Evolutionary conservation across 2,113 vertebrate species (phyloP).

Genomic region (Neomonachus schauinslandi): DNA sequence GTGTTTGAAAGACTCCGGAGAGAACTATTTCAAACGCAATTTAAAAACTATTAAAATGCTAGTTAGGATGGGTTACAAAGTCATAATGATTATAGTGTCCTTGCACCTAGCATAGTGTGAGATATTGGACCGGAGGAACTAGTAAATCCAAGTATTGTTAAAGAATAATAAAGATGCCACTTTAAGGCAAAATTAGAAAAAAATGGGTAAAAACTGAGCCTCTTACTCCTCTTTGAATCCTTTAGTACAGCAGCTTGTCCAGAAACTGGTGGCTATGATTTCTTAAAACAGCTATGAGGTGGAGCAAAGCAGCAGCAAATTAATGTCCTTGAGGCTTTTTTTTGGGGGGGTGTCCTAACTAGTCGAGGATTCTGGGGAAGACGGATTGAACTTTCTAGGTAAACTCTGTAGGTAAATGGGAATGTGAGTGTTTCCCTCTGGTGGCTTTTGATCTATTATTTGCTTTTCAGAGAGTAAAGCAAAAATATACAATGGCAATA

Average conservation of each 20-base stretch:
- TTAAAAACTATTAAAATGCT: constrained; percentile 2
- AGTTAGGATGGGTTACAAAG: not conserved
- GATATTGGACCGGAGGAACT: not conserved
- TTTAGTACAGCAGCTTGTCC: not conserved
- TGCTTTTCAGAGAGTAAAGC: not conserved
- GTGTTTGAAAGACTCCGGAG: not conserved
- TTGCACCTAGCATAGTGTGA: not conserved
- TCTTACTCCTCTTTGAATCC: not conserved
- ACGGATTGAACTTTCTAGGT: not conserved
- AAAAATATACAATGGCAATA: not conserved
- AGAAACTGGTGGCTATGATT: not conserved
- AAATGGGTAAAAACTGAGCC: not conserved
- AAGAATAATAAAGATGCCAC: not conserved
- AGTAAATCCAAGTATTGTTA: not conserved
- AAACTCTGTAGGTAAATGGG: not conserved
- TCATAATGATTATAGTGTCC: not conserved
- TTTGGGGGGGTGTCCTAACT: not conserved
- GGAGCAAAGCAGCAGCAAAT: not conserved
- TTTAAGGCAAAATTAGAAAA: not conserved
- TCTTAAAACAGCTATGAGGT: not conserved
- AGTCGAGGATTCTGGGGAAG: not conserved
- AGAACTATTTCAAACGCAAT: not conserved
- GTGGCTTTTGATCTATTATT: not conserved
- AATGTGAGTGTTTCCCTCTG: not conserved
- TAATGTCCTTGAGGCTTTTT: not conserved